A percentile compares a stretch with the other conserved stretches of the same genome.
phyloP scores from a whole-genome alignment of 2,888 invertebrate species.

The Anorthoa munda region DNA sequence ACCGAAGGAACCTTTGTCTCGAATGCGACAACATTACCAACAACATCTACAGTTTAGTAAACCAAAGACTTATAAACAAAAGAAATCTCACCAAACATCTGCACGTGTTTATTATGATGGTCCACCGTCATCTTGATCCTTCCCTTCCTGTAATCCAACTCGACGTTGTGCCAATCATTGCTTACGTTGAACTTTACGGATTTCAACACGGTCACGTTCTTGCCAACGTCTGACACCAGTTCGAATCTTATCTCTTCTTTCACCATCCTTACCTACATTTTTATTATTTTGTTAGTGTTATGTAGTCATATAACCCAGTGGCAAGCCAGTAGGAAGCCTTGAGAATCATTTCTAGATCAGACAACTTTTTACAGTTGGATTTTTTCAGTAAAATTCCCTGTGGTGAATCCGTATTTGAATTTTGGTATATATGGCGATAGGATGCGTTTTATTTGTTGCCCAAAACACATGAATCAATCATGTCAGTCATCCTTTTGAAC shows the following conservation, averaged over 20 bases:
- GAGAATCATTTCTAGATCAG: slow-evolving; percentile 21
- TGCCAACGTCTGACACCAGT: slow-evolving; percentile 93
- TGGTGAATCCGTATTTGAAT: neutral
- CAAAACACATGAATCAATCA: neutral
- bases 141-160: slow-evolving; percentile 94
- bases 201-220: slow-evolving; percentile 94
- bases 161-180: slow-evolving; percentile 96
- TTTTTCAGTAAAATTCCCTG: slow-evolving; percentile 9
- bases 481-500: neutral
- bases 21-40: slow-evolving; percentile 1
- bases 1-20: slow-evolving; percentile 12
- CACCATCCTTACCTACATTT: slow-evolving; percentile 93
- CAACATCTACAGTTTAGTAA: neutral
- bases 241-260: slow-evolving; percentile 97
- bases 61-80: slow-evolving; percentile 2
- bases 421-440: neutral
- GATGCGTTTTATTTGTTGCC: slow-evolving; percentile 12
- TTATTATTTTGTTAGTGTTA: slow-evolving; percentile 12
- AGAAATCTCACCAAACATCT: slow-evolving; percentile 90
- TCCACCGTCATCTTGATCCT: slow-evolving; percentile 95
- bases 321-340: neutral
- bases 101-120: slow-evolving; percentile 93
- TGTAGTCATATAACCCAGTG: slow-evolving; percentile 4
- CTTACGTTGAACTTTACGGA: slow-evolving; percentile 95
- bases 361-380: neutral